phyloP scores from a whole-genome alignment of 2,113 vertebrate species.

The Salvelinus sp. region DNA sequence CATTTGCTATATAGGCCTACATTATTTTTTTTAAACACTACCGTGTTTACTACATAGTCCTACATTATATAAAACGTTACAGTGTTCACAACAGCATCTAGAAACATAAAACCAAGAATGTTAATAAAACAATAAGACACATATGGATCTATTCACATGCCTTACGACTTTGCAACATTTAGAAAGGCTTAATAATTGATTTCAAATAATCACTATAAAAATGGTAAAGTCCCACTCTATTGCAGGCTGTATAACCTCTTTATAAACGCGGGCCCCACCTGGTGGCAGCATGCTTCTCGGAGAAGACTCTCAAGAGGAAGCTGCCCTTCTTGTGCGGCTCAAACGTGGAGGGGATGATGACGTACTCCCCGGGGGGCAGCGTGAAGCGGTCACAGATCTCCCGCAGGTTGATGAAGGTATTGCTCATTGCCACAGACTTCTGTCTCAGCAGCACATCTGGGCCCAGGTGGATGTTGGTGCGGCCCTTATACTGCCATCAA shows the following conservation, averaged over 20 bases:
- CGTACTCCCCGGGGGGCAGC: slow-evolving; percentile 81
- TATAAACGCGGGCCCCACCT: slow-evolving; percentile 39
- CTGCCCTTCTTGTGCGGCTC: slow-evolving; percentile 79
- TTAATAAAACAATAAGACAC: no score
- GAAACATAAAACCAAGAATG: no score
- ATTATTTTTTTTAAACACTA: not conserved
- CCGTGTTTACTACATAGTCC: no score
- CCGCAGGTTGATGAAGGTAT: slow-evolving; percentile 76
- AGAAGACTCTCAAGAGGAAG: slow-evolving; percentile 85
- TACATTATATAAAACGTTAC: not conserved
- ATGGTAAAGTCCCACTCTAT: no score
- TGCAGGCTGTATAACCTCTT: no score
- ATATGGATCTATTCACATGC: no score
- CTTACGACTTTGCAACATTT: no score
- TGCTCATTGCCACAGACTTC: slow-evolving; percentile 61
- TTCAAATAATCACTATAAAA: no score
- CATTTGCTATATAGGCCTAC: not conserved
- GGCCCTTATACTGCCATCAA: slow-evolving; percentile 63
- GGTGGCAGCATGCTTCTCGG: slow-evolving; percentile 76
- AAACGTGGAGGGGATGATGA: slow-evolving; percentile 85
- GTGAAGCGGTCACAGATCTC: slow-evolving; percentile 78
- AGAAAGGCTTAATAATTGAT: no score
- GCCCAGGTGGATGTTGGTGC: slow-evolving; percentile 62
- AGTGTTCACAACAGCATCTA: not conserved
- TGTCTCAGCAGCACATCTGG: slow-evolving; percentile 75